Evolutionary conservation across 2,113 vertebrate species (phyloP).

Genomic region (Anguilla japonica): DNA sequence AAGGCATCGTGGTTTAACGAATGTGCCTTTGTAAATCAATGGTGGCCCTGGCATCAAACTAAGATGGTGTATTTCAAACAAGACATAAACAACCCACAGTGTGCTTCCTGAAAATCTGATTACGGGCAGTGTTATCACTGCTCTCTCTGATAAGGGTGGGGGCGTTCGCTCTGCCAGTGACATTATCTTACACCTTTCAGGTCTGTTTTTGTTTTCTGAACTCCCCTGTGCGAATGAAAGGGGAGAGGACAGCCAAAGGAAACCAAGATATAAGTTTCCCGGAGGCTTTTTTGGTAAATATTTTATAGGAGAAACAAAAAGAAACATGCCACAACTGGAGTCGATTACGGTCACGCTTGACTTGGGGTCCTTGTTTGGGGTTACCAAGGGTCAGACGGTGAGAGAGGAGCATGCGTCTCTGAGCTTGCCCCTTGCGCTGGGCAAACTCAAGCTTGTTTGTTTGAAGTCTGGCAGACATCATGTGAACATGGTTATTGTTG

Average conservation of each 20-base stretch:
- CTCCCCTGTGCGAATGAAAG: conserved; percentile 9
- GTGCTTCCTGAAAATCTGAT: conserved; percentile 17
- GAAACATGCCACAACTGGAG: conserved; percentile 48
- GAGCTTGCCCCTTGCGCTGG: neutral
- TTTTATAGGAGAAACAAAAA: conserved; percentile 44
- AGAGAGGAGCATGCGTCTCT: conserved; percentile 21
- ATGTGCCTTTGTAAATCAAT: neutral
- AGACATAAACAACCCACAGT: conserved; percentile 27
- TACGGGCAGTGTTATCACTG: neutral
- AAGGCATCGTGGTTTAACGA: neutral
- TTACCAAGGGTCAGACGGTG: conserved; percentile 36
- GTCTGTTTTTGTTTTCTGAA: conserved; percentile 21
- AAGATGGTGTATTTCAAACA: neutral
- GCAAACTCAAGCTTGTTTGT: conserved; percentile 33
- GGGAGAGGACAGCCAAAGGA: neutral
- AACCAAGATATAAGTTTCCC: conserved; percentile 24
- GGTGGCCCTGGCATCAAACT: neutral
- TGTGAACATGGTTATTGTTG: conserved; percentile 43
- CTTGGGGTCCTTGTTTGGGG: conserved; percentile 45
- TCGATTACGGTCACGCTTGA: conserved; percentile 42
- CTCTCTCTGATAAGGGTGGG: conserved; percentile 10
- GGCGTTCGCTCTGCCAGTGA: conserved; percentile 13
- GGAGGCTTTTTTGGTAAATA: conserved; percentile 39
- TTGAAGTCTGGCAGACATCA: conserved; percentile 37
- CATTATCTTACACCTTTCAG: neutral